These are phyloP conservation scores for Cantharis rufa DNA, from an alignment of 2,888 invertebrate species.

Conservation along the genomic window DNA sequence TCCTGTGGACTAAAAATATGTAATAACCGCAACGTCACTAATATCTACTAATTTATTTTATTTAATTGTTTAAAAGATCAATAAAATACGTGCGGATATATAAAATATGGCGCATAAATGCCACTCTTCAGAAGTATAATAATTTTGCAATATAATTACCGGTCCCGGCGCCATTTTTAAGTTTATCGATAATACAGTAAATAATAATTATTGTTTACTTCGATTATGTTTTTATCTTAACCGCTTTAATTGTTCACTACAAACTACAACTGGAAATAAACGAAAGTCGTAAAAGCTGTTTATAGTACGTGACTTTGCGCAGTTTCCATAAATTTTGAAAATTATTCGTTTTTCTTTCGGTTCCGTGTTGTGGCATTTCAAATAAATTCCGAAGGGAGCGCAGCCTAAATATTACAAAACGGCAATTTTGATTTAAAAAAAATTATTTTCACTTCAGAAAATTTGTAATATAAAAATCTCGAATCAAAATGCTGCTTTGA, in stretches of 20 bases:
- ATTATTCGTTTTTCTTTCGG: too few species aligned
- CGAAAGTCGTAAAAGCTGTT: not conserved
- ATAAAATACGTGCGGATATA: not conserved
- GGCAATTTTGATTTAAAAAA: too few species aligned
- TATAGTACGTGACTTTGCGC: not conserved
- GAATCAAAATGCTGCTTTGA: not conserved
- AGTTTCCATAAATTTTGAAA: too few species aligned
- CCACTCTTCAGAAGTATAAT: not conserved
- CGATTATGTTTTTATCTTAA: not conserved
- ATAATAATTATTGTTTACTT: not conserved
- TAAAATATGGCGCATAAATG: not conserved
- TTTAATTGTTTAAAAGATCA: not conserved
- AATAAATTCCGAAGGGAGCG: too few species aligned
- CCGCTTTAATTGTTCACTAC: not conserved
- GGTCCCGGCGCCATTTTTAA: not conserved
- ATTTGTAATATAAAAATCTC: not conserved
- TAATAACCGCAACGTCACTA: not conserved
- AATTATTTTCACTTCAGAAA: not conserved
- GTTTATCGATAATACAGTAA: not conserved
- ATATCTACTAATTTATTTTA: not conserved
- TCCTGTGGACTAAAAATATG: too few species aligned
- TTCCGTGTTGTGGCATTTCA: too few species aligned
- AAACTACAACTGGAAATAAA: not conserved
- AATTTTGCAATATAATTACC: not conserved
- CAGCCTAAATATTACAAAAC: too few species aligned